These are phyloP conservation scores for Darevskia mixta DNA, from an alignment of 2,797 vertebrate species.

Conservation along the genomic window DNA sequence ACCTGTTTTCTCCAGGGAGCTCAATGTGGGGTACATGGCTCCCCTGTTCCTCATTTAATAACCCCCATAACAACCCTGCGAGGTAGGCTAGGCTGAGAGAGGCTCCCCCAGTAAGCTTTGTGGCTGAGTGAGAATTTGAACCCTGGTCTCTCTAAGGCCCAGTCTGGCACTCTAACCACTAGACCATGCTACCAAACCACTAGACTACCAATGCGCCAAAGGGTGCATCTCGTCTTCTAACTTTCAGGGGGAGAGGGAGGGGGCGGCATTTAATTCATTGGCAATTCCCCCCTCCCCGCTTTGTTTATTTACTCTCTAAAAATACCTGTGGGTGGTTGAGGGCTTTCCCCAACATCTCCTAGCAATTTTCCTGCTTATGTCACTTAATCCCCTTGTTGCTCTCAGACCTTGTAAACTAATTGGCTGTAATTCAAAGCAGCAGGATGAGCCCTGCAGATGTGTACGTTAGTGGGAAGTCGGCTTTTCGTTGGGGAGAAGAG, in stretches of 20 bases:
- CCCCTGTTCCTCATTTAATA: no score
- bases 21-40: no score
- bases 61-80: no score
- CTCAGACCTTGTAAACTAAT: conserved; percentile 26
- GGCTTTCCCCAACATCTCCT: background rate
- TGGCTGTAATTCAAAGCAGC: conserved; percentile 15
- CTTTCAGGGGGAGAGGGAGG: background rate
- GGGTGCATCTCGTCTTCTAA: no score
- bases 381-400: background rate
- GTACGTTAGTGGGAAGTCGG: background rate
- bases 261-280: background rate
- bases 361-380: conserved; percentile 1
- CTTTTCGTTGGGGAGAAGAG: background rate
- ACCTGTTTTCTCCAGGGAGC: no score
- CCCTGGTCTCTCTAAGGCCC: no score
- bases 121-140: no score
- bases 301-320: background rate
- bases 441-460: background rate
- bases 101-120: no score
- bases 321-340: background rate
- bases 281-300: fast-evolving
- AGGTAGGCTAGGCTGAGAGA: no score
- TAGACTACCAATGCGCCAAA: no score
- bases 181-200: no score
- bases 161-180: no score